phyloP scores from a whole-genome alignment of 1,140 invertebrate species.

The Phenacoccus solenopsis region DNA sequence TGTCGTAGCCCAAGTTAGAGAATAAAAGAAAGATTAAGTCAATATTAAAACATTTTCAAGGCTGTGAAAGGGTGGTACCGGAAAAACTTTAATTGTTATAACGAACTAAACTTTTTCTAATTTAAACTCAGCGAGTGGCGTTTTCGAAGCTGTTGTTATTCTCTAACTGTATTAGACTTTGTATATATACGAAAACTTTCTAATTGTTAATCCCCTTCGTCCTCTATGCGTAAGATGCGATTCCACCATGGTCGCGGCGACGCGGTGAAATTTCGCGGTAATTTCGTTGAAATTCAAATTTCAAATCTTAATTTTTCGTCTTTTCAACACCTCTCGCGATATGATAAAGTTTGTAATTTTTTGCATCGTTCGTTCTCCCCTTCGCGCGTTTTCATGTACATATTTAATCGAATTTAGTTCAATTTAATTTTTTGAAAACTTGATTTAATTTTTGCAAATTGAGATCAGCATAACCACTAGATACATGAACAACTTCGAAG shows the following conservation, averaged over 20 bases:
- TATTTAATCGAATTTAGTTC: too few species aligned
- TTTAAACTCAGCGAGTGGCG: neutral
- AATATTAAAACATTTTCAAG: constrained; percentile 3
- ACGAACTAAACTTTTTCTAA: neutral
- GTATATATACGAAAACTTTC: neutral
- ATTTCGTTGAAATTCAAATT: neutral
- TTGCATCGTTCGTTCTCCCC: neutral
- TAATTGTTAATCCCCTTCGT: neutral
- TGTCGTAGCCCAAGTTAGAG: neutral
- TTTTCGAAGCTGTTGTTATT: neutral
- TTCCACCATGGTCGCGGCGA: too few species aligned
- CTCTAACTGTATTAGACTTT: neutral
- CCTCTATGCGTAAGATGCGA: neutral
- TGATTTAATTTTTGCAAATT: too few species aligned
- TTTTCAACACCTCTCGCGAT: neutral
- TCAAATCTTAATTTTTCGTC: neutral
- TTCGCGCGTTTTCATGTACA: too few species aligned
- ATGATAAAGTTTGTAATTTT: neutral
- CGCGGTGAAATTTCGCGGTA: neutral
- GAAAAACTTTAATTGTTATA: constrained; percentile 3
- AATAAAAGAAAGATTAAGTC: constrained; percentile 3
- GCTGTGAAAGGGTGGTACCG: neutral
- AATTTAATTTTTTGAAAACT: too few species aligned
- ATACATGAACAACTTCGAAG: too few species aligned
- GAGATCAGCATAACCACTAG: too few species aligned